Conservation (phyloP, 2,888 invertebrate species). For the Exocentrus adspersus region DNA sequence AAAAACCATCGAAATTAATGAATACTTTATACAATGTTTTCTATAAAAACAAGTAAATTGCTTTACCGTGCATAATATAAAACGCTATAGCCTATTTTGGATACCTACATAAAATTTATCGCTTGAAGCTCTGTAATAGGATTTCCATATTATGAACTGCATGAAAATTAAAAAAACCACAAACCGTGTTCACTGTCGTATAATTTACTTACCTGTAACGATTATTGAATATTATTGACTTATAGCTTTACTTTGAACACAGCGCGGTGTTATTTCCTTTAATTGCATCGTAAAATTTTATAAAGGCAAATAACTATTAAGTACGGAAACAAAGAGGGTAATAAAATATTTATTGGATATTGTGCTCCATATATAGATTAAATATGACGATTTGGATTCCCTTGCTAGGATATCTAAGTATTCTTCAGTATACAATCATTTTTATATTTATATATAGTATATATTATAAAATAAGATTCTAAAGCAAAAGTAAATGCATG, state of each 20-base stretch:
- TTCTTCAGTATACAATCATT: too few species aligned
- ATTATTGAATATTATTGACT: background rate
- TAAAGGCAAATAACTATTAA: background rate
- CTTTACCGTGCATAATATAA: too few species aligned
- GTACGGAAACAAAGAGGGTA: background rate
- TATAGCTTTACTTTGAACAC: background rate
- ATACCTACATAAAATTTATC: too few species aligned
- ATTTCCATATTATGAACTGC: too few species aligned
- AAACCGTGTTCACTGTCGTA: background rate
- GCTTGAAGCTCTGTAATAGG: too few species aligned
- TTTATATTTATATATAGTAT: too few species aligned
- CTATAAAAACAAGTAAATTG: too few species aligned
- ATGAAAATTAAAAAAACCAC: too few species aligned
- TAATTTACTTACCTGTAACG: background rate
- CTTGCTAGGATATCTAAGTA: background rate
- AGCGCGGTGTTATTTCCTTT: background rate
- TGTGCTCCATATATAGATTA: background rate
- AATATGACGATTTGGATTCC: slow-evolving; percentile 1
- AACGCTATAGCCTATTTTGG: too few species aligned
- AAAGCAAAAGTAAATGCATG: background rate
- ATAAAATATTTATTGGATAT: background rate
- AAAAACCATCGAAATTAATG: too few species aligned
- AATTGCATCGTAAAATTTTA: background rate
- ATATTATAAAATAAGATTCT: too few species aligned
- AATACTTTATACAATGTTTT: too few species aligned